Evolutionary conservation across 2,888 invertebrate species (phyloP).

Genomic region (Mechanitis messenoides): DNA sequence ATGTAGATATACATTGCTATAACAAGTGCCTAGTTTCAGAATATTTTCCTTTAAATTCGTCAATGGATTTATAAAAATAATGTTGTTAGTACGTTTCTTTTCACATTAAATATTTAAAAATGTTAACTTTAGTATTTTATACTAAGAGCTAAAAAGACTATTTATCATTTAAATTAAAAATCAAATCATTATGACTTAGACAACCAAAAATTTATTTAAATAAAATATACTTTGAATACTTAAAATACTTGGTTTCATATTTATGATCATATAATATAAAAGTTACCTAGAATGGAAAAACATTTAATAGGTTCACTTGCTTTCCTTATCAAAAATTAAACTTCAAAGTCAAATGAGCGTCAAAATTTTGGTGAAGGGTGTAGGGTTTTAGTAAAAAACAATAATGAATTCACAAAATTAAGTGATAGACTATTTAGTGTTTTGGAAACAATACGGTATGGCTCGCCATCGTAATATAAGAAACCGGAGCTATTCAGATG

Average conservation of each 20-base stretch:
- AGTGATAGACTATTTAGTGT: constrained; percentile 1
- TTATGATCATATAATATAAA: too few species aligned
- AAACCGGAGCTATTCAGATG: constrained; percentile 90
- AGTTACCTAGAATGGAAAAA: too few species aligned
- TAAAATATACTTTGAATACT: too few species aligned
- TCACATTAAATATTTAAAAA: not conserved
- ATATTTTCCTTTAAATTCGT: not conserved
- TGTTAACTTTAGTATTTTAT: too few species aligned
- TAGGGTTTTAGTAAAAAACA: constrained; percentile 21
- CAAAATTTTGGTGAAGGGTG: constrained; percentile 37
- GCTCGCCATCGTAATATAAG: constrained; percentile 91
- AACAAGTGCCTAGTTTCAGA: not conserved
- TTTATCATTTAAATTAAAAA: too few species aligned
- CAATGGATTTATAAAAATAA: not conserved
- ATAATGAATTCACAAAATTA: constrained; percentile 20
- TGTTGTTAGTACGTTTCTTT: not conserved
- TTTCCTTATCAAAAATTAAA: too few species aligned
- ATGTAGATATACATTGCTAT: not conserved
- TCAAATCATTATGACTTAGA: too few species aligned
- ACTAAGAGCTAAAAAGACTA: too few species aligned
- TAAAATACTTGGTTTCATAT: too few species aligned
- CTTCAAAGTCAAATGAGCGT: constrained; percentile 27
- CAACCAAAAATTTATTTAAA: too few species aligned
- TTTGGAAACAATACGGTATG: constrained; percentile 69
- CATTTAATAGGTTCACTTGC: too few species aligned